phyloP scores from a whole-genome alignment of 2,113 vertebrate genomes.

The Phoenicopterus ruber region DNA sequence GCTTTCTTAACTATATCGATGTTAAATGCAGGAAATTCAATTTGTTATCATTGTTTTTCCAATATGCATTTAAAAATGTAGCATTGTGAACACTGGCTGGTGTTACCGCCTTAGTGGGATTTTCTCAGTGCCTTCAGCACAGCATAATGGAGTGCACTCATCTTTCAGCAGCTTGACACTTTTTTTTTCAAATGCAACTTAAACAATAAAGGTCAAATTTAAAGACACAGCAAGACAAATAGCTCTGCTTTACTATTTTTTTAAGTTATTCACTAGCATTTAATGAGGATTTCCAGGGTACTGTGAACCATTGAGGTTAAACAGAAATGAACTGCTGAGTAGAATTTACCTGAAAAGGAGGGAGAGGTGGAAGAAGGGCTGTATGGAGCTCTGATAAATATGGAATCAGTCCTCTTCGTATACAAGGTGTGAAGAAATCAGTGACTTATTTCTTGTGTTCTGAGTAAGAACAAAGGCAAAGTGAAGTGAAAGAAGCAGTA shows the following conservation, averaged over 20 bases:
- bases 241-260: background rate
- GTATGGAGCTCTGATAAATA: background rate
- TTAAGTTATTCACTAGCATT: background rate
- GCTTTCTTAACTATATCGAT: background rate
- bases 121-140: background rate
- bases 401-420: background rate
- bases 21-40: background rate
- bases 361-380: background rate
- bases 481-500: background rate
- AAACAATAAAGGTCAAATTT: slow-evolving; percentile 37
- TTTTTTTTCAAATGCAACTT: background rate
- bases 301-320: background rate
- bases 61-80: slow-evolving; percentile 5
- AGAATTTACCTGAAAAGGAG: slow-evolving; percentile 9
- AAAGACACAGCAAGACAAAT: slow-evolving; percentile 26
- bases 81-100: background rate
- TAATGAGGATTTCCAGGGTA: background rate
- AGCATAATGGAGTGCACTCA: background rate
- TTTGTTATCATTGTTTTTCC: slow-evolving; percentile 7
- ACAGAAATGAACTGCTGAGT: background rate
- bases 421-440: background rate
- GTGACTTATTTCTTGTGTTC: background rate
- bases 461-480: slow-evolving; percentile 11
- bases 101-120: background rate
- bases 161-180: slow-evolving; percentile 10